Evolutionary conservation across 2,797 vertebrate genomes (phyloP).

Genomic region (Oreonectes daqikongensis): DNA sequence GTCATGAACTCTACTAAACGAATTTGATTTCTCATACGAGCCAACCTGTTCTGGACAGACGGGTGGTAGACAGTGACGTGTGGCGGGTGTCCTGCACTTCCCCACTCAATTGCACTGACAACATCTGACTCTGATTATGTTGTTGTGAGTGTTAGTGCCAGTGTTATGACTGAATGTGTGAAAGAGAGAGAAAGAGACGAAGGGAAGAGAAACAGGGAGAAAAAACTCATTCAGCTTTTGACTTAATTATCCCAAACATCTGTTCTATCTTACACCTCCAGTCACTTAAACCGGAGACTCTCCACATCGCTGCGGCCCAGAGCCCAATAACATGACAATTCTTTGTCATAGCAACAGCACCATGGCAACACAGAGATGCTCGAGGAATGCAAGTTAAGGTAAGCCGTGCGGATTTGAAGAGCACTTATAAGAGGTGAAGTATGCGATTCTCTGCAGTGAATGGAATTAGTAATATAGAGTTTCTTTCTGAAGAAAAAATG

Average conservation of each 20-base stretch:
- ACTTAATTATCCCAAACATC: conserved; percentile 9
- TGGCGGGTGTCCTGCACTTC: not conserved
- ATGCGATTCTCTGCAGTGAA: conserved; percentile 4
- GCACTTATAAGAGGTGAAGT: conserved; percentile 18
- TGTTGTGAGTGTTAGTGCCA: conserved; percentile 18
- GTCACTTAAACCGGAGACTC: conserved; percentile 16
- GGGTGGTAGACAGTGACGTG: conserved; percentile 5
- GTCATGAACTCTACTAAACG: conserved; percentile 17
- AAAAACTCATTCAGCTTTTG: not conserved
- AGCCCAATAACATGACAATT: not conserved
- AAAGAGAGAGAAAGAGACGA: not conserved
- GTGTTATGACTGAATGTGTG: conserved; percentile 7
- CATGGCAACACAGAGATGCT: conserved; percentile 25
- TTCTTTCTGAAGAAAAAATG: too few relatives aligned
- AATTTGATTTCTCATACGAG: conserved; percentile 28
- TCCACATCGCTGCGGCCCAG: not conserved
- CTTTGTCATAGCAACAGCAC: conserved; percentile 20
- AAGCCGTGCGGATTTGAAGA: not conserved
- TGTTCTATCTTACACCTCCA: conserved; percentile 23
- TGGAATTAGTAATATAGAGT: not conserved
- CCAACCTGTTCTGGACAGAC: conserved; percentile 36
- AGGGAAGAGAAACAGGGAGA: not conserved
- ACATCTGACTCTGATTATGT: conserved; percentile 37
- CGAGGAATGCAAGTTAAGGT: conserved; percentile 1
- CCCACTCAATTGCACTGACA: conserved; percentile 17